Evolutionary conservation across 2,113 vertebrate genomes (phyloP).

Genomic region (Oreocharis arfaki): DNA sequence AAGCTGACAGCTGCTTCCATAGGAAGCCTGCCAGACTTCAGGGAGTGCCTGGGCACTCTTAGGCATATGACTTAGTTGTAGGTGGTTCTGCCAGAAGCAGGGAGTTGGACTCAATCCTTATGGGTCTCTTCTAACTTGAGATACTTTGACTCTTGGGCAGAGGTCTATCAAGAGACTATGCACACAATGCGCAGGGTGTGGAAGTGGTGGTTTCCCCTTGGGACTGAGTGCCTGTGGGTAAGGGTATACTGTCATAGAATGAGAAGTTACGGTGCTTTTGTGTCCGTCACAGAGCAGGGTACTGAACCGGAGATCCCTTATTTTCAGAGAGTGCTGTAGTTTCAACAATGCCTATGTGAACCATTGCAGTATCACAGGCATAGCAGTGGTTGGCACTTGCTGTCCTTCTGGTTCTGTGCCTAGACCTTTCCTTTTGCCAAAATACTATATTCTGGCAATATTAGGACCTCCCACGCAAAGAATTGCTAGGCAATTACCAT

Average conservation of each 20-base stretch:
- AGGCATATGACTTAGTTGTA: background rate
- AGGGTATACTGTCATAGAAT: accelerated
- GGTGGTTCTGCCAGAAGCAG: background rate
- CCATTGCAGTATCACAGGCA: background rate
- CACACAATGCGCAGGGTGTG: background rate
- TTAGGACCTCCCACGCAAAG: background rate
- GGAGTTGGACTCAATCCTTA: background rate
- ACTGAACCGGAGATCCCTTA: background rate
- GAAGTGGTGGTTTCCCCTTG: background rate
- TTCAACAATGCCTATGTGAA: background rate
- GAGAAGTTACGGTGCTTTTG: background rate
- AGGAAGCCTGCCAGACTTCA: background rate
- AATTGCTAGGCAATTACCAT: background rate
- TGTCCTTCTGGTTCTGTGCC: background rate
- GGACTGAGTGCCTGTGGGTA: background rate
- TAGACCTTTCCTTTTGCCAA: background rate
- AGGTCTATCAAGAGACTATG: background rate
- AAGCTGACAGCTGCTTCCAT: background rate
- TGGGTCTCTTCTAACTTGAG: background rate
- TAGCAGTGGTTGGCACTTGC: background rate
- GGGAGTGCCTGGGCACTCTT: background rate
- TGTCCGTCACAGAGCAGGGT: background rate
- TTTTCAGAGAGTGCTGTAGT: background rate
- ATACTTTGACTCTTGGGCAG: background rate
- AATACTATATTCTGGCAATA: background rate